A percentile compares a stretch with the other conserved stretches of the same genome.
Evolutionary conservation across 2,113 vertebrate genomes (phyloP).

Genomic region (Cepphus grylle): DNA sequence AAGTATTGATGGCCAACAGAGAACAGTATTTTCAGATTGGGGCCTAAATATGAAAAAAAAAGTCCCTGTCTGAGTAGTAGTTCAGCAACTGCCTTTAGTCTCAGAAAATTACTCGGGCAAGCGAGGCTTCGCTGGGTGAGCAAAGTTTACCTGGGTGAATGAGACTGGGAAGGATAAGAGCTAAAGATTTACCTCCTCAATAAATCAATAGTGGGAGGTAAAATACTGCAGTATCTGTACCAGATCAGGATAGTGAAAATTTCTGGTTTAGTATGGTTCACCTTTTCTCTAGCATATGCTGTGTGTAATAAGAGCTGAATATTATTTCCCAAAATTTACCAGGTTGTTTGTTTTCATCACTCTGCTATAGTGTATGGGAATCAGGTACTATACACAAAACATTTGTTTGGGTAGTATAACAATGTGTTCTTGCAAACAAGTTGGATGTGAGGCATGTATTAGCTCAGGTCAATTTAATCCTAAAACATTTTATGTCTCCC

Average conservation of each 20-base stretch:
- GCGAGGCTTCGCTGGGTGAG: not conserved
- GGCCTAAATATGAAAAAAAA: not conserved
- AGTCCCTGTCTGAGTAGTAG: not conserved
- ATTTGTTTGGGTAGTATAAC: conserved; percentile 12
- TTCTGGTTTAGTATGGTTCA: not conserved
- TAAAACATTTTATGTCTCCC: conserved; percentile 55
- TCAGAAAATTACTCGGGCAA: not conserved
- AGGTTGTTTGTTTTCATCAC: not conserved
- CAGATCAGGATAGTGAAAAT: not conserved
- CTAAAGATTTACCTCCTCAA: not conserved
- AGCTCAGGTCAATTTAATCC: conserved; percentile 61
- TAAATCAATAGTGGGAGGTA: not conserved
- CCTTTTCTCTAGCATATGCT: not conserved
- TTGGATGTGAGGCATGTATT: conserved; percentile 33
- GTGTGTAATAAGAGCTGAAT: not conserved
- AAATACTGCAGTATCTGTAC: not conserved
- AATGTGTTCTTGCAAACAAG: conserved; percentile 54
- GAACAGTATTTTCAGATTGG: not conserved
- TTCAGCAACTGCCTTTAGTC: not conserved
- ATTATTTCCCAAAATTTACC: not conserved
- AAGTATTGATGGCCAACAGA: not conserved
- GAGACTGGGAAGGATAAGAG: not conserved
- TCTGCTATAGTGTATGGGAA: not conserved
- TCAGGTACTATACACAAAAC: not conserved
- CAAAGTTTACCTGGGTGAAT: not conserved